These are phyloP conservation scores for Muschampia plurimacula DNA, from an alignment of 2,888 invertebrate species.

Conservation along the genomic window DNA sequence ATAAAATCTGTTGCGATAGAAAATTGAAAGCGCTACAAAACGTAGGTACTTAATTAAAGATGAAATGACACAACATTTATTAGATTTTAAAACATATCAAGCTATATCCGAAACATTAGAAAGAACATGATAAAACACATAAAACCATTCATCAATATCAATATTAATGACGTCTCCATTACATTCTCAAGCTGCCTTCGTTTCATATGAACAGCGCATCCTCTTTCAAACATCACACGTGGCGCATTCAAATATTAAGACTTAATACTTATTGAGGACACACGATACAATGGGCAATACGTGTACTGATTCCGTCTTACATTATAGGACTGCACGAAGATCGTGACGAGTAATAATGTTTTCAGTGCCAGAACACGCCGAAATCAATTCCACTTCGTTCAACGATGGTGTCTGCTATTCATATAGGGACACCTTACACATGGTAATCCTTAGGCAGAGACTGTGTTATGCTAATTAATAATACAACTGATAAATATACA, in stretches of 20 bases:
- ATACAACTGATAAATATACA: no score
- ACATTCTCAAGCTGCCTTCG: conserved; percentile 15
- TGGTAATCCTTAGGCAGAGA: no score
- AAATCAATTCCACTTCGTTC: neutral
- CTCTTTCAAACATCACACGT: conserved; percentile 41
- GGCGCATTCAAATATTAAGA: conserved; percentile 38
- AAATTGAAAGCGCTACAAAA: no score
- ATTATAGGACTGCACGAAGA: conserved; percentile 40
- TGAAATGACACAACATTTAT: neutral
- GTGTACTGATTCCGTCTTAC: conserved; percentile 38
- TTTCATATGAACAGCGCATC: conserved; percentile 28
- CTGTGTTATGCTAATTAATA: no score
- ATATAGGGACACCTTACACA: neutral
- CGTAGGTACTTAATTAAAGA: no score
- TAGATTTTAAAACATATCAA: neutral
- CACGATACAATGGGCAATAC: conserved; percentile 25
- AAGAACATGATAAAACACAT: neutral
- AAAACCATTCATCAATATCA: conserved; percentile 31
- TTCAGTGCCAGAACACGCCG: conserved; percentile 20
- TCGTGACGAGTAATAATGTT: conserved; percentile 46
- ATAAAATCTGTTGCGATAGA: no score
- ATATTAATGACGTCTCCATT: conserved; percentile 20
- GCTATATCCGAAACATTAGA: neutral
- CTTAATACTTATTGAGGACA: conserved; percentile 32
- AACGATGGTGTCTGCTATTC: neutral